Evolutionary conservation across 1,140 invertebrate genomes (phyloP), one percentile per base, ranked within the genome.

Genomic region (Drosophila miranda): DNA sequence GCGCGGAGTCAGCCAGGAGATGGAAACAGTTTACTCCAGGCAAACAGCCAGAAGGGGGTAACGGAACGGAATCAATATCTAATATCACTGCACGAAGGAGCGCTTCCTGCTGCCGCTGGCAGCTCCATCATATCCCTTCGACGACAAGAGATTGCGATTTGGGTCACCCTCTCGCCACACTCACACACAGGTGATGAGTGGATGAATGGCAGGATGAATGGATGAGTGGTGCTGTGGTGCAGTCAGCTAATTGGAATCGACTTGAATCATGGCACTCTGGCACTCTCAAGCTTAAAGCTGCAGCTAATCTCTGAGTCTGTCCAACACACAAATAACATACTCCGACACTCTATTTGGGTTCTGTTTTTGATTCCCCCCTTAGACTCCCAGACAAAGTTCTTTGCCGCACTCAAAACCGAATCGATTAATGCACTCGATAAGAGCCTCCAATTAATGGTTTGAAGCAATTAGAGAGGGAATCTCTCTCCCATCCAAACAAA

Each of bases 401-500:
- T 26, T n/a, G n/a, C n/a, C n/a, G n/a, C n/a, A n/a, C n/a, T n/a
- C n/a, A n/a, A n/a, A n/a, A n/a, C n/a, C 23, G 5, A 60, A 54
- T 54, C 14, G 73, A 77, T 74, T 66, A 75, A 82, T 83, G 79
- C 75, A 78, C 48, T 67, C 43, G 71, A 70, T 75, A 80, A 72
- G 43, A 19, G 44, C 11, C 50, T 14, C 34, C 44, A 69, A 69
- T 69, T 69, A 68, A 54, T 61, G 49, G 19, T 26, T 14, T 43
- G 23, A 46, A 19, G 19, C 60, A 46, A 70, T 78, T 75, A 72
- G 42, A 43, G 11, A 23, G 7, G n/a, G 50, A 54, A 16, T 45
- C 13, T 14, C 11, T 4, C 11, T 11, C 23, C 9, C 13, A 38
- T 11, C 34, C 9, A 0, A 34, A 11, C 34, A 26, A n/a, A 26